Evolutionary conservation across 2,797 vertebrate species (phyloP).

Genomic region (Cirrhinus molitorella): DNA sequence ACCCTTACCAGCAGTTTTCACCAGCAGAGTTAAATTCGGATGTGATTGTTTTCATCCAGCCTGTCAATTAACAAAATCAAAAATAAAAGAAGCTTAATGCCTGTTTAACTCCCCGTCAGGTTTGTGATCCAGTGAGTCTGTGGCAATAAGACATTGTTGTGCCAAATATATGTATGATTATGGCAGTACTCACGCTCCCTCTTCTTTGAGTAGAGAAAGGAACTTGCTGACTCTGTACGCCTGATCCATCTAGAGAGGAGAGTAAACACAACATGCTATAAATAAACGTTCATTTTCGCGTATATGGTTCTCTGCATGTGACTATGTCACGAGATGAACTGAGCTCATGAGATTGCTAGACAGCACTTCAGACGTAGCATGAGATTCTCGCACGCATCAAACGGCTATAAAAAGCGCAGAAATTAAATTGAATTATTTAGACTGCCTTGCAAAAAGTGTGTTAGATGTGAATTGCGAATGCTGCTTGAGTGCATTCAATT

Average conservation of each 20-base stretch:
- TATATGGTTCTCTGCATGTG: conserved; percentile 1
- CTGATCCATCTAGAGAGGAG: conserved; percentile 86
- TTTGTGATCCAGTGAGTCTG: not conserved
- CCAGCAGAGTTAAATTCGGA: conserved; percentile 74
- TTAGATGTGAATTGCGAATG: too few species aligned
- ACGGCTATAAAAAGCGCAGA: not conserved
- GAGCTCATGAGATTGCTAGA: not conserved
- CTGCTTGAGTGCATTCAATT: conserved; percentile 2
- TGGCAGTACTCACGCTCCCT: conserved; percentile 90
- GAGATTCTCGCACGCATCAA: not conserved
- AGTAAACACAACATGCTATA: conserved; percentile 21
- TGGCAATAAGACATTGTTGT: too few species aligned
- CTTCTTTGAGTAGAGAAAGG: conserved; percentile 90
- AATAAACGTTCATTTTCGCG: not conserved
- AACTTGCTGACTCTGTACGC: conserved; percentile 96
- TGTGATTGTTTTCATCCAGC: conserved; percentile 80
- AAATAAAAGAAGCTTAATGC: conserved; percentile 13
- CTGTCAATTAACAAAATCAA: conserved; percentile 68
- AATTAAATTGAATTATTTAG: not conserved
- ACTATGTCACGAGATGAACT: not conserved
- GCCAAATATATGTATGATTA: not conserved
- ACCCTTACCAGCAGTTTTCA: conserved; percentile 70
- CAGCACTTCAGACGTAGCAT: not conserved
- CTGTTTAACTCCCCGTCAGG: not conserved
- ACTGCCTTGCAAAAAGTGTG: not conserved